Conservation (phyloP, 1,140 invertebrate genomes). For the Metaphire vulgaris region DNA sequence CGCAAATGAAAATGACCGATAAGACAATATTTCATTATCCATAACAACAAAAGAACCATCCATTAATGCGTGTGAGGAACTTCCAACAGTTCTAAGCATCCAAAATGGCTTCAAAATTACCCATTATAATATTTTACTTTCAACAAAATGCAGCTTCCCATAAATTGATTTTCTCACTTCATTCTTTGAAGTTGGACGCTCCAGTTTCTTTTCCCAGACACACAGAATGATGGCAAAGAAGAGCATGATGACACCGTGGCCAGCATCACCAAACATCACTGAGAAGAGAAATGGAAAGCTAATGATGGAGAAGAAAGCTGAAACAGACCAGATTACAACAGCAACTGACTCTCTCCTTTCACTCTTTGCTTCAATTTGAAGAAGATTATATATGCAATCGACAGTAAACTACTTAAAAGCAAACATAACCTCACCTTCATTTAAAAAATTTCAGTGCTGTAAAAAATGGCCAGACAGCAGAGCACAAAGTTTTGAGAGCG, state of each 20-base stretch:
- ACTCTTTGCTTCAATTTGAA: background rate
- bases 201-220: constrained; percentile 54
- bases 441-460: background rate
- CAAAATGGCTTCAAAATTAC: background rate
- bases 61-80: background rate
- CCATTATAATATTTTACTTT: background rate
- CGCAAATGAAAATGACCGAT: constrained; percentile 21
- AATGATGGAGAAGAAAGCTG: constrained; percentile 85
- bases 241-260: constrained; percentile 71
- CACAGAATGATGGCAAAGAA: constrained; percentile 60
- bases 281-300: constrained; percentile 97
- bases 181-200: constrained; percentile 36
- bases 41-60: background rate
- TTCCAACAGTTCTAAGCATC: background rate
- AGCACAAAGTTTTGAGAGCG: no score
- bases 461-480: no score
- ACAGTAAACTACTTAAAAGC: background rate
- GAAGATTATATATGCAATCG: background rate
- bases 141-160: background rate
- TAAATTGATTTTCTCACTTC: constrained; percentile 35
- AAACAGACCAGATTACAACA: background rate
- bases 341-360: background rate
- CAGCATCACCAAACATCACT: constrained; percentile 95
- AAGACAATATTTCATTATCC: background rate
- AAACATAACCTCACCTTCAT: background rate